Percentiles rank a stretch among this genome's conserved stretches.
phyloP scores from a whole-genome alignment of 2,113 vertebrate genomes.

The Hassar affinis region DNA sequence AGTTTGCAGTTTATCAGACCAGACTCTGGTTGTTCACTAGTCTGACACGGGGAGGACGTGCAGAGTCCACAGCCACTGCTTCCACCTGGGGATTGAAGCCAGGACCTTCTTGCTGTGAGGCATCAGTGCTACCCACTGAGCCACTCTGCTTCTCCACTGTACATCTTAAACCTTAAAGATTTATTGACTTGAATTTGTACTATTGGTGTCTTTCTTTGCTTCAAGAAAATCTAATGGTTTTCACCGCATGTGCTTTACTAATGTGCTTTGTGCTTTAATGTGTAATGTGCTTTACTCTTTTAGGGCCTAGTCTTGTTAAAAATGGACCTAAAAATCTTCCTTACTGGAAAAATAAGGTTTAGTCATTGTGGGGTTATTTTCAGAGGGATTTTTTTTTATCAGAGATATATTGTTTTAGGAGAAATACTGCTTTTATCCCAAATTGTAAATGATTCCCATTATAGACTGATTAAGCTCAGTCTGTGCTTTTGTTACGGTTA shows the following conservation, averaged over 20 bases:
- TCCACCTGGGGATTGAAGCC: no score
- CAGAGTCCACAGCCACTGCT: no score
- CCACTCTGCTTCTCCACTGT: no score
- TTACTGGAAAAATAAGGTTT: background rate
- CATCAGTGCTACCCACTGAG: no score
- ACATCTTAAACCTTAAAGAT: background rate
- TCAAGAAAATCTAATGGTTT: background rate
- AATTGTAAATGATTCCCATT: background rate
- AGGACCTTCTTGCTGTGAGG: no score
- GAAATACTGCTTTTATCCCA: background rate
- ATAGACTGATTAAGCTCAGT: background rate
- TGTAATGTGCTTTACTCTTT: no score
- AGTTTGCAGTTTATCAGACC: no score
- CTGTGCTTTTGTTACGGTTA: slow-evolving; percentile 6
- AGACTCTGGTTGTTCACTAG: no score
- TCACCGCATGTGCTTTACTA: no score
- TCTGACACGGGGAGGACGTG: no score
- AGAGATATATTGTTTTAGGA: background rate
- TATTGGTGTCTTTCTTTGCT: background rate
- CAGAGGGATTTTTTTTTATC: no score
- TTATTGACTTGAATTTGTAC: background rate
- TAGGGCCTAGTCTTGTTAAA: background rate
- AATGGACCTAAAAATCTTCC: background rate
- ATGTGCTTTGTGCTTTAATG: no score
- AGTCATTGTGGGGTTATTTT: background rate